Percentiles rank a stretch among this genome's conserved stretches.
Conservation (phyloP, 2,113 vertebrate genomes). For the Delphinapterus leucas region DNA sequence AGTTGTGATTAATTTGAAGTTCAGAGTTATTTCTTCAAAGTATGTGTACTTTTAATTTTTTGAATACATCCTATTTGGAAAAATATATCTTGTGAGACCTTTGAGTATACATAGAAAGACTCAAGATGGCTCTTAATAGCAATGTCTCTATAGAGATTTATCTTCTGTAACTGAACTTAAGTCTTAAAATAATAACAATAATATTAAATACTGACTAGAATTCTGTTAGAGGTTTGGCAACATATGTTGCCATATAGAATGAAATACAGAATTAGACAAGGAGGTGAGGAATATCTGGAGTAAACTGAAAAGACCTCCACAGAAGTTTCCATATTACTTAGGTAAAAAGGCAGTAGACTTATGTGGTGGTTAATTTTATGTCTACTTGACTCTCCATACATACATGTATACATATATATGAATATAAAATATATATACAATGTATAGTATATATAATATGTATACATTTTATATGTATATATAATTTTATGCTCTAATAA, state of each 20-base stretch:
- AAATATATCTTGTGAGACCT: not conserved
- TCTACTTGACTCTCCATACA: not conserved
- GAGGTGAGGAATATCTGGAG: not conserved
- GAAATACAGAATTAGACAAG: not conserved
- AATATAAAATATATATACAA: not conserved
- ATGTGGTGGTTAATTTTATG: not conserved
- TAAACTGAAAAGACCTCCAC: not conserved
- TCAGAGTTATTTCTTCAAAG: not conserved
- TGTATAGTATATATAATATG: not conserved
- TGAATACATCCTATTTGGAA: not conserved
- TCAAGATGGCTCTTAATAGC: not conserved
- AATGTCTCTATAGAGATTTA: not conserved
- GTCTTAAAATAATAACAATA: not conserved
- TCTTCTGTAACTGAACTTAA: not conserved
- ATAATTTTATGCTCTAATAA: conserved; percentile 92
- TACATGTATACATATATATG: not conserved
- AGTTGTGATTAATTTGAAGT: not conserved
- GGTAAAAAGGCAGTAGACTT: not conserved
- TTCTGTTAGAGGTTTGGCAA: not conserved
- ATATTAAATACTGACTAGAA: not conserved
- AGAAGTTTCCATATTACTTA: not conserved
- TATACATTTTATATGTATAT: not conserved
- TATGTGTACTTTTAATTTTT: not conserved
- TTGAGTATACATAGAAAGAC: not conserved
- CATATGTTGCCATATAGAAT: not conserved